Evolutionary conservation across 37 sponge, comb jelly and placozoan species (phyloP), one percentile per base, ranked within the genome.

Genomic region (Beroe ovata): DNA sequence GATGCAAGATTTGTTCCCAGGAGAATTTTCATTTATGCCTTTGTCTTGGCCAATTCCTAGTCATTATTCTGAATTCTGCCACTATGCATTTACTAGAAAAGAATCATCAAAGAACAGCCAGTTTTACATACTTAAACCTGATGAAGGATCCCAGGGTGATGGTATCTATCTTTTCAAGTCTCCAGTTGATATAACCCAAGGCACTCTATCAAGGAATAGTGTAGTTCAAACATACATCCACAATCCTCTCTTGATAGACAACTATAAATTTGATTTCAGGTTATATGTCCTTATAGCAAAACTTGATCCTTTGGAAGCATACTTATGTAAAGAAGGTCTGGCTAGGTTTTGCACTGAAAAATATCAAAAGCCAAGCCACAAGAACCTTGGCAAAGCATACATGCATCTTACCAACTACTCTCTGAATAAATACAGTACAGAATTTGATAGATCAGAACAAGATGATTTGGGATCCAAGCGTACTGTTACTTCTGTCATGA

Each of bases 361-460:
- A 23, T 92, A 92, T 72, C 21, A 92, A 35, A 0, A 64, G 19
- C 93, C 93, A 59, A 92, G 60, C 29, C 18, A 77, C 3, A 89
- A 90, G 47, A 92, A 92, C 40, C 8, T 72, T 18, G 60, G 54
- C 20, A 84, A 92, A 25, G 36, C 91, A 14, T 92, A 72, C 88
- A 92, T 92, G 91, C 93, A 92, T 42, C 90, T 92, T 0, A 92
- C 93, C 0, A 92, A 92, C 88, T 92, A 92, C 59, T 91, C 93
- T 3, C 60, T 92, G 59, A 92, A 92, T 60, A 92, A 92, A 60
- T 60, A 72, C 6, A 92, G 90, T 64, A 38, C 39, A 2, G 90
- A 89, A 1, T 92, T 88, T 37, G 60, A 38, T 18, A 25, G 64
- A 59, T 35, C 69, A 37, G 64, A 91, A 40, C 39, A 91, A n/a